These are phyloP conservation scores for Cyaniris semiargus DNA, from an alignment of 2,888 invertebrate species.

Conservation along the genomic window DNA sequence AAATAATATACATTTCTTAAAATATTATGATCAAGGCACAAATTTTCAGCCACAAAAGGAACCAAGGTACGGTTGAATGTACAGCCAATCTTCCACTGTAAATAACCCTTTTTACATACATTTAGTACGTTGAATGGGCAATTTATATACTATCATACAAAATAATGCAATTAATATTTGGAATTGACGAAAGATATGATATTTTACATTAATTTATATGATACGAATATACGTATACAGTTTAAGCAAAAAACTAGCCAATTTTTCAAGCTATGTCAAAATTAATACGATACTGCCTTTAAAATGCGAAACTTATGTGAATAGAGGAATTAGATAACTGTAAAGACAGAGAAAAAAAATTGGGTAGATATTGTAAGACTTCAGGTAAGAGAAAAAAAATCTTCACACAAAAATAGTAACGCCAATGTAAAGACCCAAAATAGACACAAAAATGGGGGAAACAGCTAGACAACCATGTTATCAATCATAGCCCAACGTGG, in stretches of 20 bases:
- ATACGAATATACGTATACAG: background rate
- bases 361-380: too few relatives aligned
- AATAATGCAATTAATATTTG: background rate
- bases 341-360: background rate
- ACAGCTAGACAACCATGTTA: too few relatives aligned
- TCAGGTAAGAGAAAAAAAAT: background rate
- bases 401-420: too few relatives aligned
- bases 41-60: constrained; percentile 6
- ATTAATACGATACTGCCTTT: background rate
- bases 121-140: background rate
- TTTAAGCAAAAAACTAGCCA: background rate
- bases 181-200: constrained; percentile 23
- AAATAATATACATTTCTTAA: background rate
- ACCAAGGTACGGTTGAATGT: background rate
- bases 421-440: too few relatives aligned
- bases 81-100: background rate
- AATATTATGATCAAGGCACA: constrained; percentile 19
- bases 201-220: constrained; percentile 3
- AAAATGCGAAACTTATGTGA: background rate
- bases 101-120: background rate
- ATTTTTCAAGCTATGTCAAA: background rate
- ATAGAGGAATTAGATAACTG: background rate
- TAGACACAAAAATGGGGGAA: background rate
- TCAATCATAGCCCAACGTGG: too few relatives aligned
- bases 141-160: background rate